A percentile compares a stretch with the other conserved stretches of the same genome.
Evolutionary conservation across 2,888 invertebrate genomes (phyloP).

Genomic region (Acrocyrtus sp.): DNA sequence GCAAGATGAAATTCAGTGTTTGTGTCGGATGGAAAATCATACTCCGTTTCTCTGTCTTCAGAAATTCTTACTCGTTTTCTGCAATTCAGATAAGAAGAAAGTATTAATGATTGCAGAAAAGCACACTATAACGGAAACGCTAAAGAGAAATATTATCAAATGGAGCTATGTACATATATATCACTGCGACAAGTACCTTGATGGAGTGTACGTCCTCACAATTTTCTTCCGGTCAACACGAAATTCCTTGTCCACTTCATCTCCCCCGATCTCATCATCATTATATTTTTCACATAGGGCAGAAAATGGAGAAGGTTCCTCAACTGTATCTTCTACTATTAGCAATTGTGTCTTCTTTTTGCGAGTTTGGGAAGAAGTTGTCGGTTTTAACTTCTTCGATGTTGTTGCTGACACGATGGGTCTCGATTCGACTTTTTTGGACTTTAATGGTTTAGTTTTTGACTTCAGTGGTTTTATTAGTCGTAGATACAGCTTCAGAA

Average conservation of each 20-base stretch:
- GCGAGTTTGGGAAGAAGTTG: neutral
- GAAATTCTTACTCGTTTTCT: slow-evolving; percentile 29
- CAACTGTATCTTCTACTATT: neutral
- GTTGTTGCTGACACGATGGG: no score
- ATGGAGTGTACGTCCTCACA: slow-evolving; percentile 30
- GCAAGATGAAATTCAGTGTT: no score
- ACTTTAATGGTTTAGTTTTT: no score
- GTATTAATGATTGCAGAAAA: neutral
- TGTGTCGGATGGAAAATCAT: slow-evolving; percentile 31
- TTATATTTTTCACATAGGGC: slow-evolving; percentile 30
- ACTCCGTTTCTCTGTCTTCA: slow-evolving; percentile 29
- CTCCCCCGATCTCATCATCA: slow-evolving; percentile 27
- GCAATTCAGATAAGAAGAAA: neutral
- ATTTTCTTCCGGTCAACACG: slow-evolving; percentile 44
- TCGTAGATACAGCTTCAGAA: no score
- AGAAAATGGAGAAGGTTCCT: slow-evolving; percentile 25
- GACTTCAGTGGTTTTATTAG: no score
- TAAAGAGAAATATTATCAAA: neutral
- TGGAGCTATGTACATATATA: no score
- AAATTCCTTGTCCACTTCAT: slow-evolving; percentile 11
- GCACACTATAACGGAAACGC: neutral
- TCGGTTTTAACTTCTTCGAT: neutral
- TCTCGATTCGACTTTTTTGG: no score
- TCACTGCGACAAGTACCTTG: no score
- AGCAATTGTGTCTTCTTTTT: neutral